These are phyloP conservation scores for Mesoclemmys tuberculata DNA, from an alignment of 2,113 vertebrate species.

Conservation along the genomic window DNA sequence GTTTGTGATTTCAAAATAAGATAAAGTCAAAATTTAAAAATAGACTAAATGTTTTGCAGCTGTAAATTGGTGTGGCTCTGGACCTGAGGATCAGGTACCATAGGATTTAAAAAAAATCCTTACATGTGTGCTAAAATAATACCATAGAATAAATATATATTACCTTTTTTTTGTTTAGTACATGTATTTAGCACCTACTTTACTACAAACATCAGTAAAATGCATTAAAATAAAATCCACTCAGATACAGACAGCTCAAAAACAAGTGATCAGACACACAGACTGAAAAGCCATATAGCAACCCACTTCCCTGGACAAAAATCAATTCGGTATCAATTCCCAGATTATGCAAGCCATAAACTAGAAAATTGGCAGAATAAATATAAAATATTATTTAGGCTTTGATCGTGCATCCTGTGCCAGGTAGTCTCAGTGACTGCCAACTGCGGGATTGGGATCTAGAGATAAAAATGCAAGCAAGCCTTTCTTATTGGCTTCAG, in stretches of 20 bases:
- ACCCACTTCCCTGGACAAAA: neutral
- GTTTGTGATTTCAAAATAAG: neutral
- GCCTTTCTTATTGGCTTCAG: neutral
- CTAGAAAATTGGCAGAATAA: rapidly evolving
- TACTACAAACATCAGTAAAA: neutral
- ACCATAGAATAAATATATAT: too few relatives aligned
- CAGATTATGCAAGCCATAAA: neutral
- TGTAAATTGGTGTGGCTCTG: neutral
- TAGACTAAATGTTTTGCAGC: neutral
- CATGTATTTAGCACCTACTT: neutral
- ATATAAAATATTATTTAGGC: neutral
- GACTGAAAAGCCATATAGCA: neutral
- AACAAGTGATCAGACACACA: neutral
- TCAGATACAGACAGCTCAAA: neutral
- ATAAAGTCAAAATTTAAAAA: neutral
- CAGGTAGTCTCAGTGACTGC: neutral
- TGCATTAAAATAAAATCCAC: neutral
- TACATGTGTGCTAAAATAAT: neutral
- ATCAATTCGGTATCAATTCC: neutral
- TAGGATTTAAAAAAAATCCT: neutral
- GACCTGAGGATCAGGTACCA: neutral
- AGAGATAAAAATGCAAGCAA: neutral
- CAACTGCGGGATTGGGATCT: neutral
- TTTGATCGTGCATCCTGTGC: neutral
- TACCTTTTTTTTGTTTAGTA: neutral